Conservation (phyloP, 2,113 vertebrate genomes). For the Aythya baeri region DNA sequence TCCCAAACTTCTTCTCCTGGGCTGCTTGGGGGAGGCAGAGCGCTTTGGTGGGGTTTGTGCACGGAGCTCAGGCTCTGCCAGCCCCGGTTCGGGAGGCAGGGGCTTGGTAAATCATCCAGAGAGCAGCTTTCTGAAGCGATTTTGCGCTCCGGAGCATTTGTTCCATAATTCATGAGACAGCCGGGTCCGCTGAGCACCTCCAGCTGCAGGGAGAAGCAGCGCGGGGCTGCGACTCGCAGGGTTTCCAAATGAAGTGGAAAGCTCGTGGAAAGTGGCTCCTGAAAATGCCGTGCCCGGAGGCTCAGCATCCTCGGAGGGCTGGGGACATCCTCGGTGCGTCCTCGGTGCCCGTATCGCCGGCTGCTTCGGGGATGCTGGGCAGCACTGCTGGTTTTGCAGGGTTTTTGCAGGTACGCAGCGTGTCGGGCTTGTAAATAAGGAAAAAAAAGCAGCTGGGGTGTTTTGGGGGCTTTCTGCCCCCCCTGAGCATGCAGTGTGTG, state of each 20-base stretch:
- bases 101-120: rapidly evolving
- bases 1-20: neutral
- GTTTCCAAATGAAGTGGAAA: neutral
- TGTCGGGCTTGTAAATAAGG: rapidly evolving
- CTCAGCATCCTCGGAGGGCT: neutral
- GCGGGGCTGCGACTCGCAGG: rapidly evolving
- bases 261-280: rapidly evolving
- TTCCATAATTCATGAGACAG: rapidly evolving
- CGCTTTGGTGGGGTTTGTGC: neutral
- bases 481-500: neutral
- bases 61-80: neutral
- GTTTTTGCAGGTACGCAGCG: rapidly evolving
- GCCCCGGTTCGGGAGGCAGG: rapidly evolving
- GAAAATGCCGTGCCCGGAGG: neutral
- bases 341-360: rapidly evolving
- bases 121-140: neutral
- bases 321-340: neutral
- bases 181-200: neutral
- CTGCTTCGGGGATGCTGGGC: neutral
- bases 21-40: neutral
- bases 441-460: neutral
- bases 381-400: neutral
- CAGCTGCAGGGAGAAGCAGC: neutral
- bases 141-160: neutral
- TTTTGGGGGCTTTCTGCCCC: neutral